Conservation (phyloP, 1,140 invertebrate species). For the Planococcus citri region DNA sequence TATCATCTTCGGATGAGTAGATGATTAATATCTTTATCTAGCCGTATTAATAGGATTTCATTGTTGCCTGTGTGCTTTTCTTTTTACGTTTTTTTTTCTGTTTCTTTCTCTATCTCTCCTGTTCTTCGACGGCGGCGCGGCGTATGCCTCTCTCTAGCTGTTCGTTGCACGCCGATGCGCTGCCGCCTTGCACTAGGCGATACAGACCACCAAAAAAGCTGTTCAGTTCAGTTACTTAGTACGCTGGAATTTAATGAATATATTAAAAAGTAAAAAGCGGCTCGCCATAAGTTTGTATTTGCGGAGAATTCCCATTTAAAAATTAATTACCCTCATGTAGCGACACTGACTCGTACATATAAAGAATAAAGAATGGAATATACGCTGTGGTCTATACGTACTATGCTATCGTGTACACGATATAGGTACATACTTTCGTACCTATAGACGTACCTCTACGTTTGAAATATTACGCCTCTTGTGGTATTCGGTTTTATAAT, state of each 20-base stretch:
- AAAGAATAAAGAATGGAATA: not conserved
- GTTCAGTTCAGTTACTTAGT: not conserved
- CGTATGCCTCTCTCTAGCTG: too few species aligned
- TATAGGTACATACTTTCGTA: too few species aligned
- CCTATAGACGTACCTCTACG: too few species aligned
- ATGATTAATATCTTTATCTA: slow-evolving; percentile 3
- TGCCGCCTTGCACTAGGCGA: not conserved
- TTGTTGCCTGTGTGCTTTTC: not conserved
- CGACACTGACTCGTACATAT: not conserved
- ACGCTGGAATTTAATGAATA: not conserved
- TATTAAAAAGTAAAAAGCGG: not conserved
- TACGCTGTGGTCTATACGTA: not conserved
- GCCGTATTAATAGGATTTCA: not conserved
- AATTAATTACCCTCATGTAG: slow-evolving; percentile 7
- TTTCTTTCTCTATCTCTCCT: too few species aligned
- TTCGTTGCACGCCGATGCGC: too few species aligned
- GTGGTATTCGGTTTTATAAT: not conserved
- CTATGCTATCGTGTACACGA: too few species aligned
- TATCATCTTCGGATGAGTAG: slow-evolving; percentile 2
- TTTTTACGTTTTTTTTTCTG: not conserved
- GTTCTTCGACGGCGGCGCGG: too few species aligned
- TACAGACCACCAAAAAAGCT: not conserved
- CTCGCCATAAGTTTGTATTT: not conserved
- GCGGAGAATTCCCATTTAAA: slow-evolving; percentile 2
- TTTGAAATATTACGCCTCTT: not conserved